phyloP scores from a whole-genome alignment of 2,888 invertebrate genomes.

The Anthrax anthrax region DNA sequence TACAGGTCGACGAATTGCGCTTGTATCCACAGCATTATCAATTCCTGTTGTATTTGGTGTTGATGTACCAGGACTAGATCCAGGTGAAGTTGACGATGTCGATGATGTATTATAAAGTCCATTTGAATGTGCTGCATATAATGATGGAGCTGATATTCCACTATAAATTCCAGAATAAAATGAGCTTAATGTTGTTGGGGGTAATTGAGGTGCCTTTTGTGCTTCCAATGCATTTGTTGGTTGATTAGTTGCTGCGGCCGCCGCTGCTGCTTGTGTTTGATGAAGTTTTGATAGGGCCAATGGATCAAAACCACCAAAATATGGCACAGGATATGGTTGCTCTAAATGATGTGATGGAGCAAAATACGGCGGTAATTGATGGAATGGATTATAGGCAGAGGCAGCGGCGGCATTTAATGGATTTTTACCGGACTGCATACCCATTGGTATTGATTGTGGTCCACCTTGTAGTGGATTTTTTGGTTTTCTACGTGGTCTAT shows the following conservation, averaged over 20 bases:
- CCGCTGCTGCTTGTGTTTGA: constrained; percentile 29
- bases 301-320: constrained; percentile 34
- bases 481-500: constrained; percentile 71
- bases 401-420: constrained; percentile 33
- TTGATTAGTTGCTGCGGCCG: constrained; percentile 28
- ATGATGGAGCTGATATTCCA: constrained; percentile 31
- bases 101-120: constrained; percentile 33
- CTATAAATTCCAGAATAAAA: constrained; percentile 35
- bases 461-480: constrained; percentile 51
- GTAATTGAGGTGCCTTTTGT: constrained; percentile 30
- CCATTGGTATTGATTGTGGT: constrained; percentile 21
- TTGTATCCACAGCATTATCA: constrained; percentile 28
- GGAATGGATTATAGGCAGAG: constrained; percentile 46
- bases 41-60: constrained; percentile 25
- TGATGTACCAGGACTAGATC: constrained; percentile 31
- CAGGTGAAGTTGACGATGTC: constrained; percentile 28
- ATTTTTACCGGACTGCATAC: constrained; percentile 15
- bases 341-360: constrained; percentile 57
- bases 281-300: constrained; percentile 32
- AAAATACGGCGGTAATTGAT: constrained; percentile 58
- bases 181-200: constrained; percentile 31
- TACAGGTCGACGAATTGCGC: constrained; percentile 30
- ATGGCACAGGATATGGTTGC: constrained; percentile 38
- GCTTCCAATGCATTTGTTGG: constrained; percentile 26
- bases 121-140: constrained; percentile 32